Evolutionary conservation across 2,113 vertebrate species (phyloP).

Genomic region (Anser brachyrhynchus): DNA sequence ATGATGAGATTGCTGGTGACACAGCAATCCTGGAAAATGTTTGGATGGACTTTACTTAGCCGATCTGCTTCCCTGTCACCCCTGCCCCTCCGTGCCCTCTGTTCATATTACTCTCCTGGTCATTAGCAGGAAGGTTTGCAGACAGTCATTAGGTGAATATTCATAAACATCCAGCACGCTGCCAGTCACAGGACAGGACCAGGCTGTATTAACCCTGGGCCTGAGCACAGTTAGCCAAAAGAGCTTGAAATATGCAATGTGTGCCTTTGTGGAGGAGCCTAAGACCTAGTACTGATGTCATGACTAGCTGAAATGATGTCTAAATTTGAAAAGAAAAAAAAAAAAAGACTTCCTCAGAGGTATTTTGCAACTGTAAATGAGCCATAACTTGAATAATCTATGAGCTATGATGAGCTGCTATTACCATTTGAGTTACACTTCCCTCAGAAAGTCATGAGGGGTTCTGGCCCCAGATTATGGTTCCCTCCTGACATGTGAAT

Average conservation of each 20-base stretch:
- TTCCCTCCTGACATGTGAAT: neutral
- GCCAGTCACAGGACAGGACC: neutral
- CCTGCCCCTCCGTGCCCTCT: neutral
- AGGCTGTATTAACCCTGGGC: neutral
- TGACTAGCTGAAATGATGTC: neutral
- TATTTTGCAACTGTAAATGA: slow-evolving; percentile 3
- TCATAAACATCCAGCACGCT: neutral
- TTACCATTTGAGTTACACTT: neutral
- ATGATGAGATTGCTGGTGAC: neutral
- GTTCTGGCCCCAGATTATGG: neutral
- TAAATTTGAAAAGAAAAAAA: neutral
- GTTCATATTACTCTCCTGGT: neutral
- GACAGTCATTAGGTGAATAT: neutral
- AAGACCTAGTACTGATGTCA: neutral
- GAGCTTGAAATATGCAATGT: neutral
- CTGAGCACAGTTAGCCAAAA: neutral
- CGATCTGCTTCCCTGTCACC: neutral
- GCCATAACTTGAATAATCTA: neutral
- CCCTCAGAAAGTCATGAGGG: neutral
- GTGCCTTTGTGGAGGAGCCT: neutral
- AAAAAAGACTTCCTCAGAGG: neutral
- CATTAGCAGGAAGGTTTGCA: neutral
- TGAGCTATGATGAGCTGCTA: neutral
- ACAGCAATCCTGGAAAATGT: neutral
- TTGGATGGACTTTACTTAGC: neutral